These are phyloP conservation scores for Labeo calbasu DNA, from an alignment of 2,797 vertebrate species.

Conservation along the genomic window DNA sequence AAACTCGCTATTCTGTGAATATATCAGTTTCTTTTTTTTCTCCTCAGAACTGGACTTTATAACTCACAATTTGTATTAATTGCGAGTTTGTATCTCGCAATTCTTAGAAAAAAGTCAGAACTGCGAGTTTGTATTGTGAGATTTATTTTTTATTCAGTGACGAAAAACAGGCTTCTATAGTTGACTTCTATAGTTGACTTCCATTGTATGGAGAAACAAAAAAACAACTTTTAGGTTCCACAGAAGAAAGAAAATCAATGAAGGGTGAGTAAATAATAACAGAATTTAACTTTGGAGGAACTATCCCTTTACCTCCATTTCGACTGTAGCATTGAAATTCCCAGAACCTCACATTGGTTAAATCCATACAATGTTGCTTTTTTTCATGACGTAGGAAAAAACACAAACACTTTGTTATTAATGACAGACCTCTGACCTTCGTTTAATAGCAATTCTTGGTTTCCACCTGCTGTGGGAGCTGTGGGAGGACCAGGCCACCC, in stretches of 20 bases:
- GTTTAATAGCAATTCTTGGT: constrained; percentile 42
- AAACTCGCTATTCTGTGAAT: too few species aligned
- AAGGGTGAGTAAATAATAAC: background rate
- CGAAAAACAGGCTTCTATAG: too few species aligned
- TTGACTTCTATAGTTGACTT: background rate
- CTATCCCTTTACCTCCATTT: background rate
- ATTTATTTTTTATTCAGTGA: too few species aligned
- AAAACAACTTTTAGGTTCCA: background rate
- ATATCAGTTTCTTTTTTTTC: too few species aligned
- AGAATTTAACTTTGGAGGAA: background rate
- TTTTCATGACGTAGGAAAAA: constrained; percentile 45
- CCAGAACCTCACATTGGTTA: constrained; percentile 17
- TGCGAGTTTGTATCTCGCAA: too few species aligned
- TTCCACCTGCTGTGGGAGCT: constrained; percentile 59
- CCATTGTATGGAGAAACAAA: background rate
- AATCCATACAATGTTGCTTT: background rate
- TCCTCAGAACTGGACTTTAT: too few species aligned
- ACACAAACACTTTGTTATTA: constrained; percentile 54
- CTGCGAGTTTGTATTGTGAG: too few species aligned
- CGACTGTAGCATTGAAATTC: background rate
- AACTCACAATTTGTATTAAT: too few species aligned
- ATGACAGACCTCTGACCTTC: constrained; percentile 55
- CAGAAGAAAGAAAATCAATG: background rate
- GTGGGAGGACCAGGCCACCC: constrained; percentile 54
- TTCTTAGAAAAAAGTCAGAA: too few species aligned